Conservation (phyloP, 2,888 invertebrate genomes). For the Hesperia comma region DNA sequence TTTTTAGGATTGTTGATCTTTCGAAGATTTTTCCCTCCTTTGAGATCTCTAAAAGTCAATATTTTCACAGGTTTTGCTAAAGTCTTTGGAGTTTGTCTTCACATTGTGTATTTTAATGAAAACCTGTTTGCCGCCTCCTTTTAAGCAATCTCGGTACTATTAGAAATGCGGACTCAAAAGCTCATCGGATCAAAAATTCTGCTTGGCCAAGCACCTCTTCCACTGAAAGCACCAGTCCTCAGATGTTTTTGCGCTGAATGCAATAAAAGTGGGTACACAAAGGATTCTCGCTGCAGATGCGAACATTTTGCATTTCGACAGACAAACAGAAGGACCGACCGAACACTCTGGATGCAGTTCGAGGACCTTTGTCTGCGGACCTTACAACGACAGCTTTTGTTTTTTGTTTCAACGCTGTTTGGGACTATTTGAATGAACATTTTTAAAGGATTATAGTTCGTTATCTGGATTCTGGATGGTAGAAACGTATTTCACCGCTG, state of each 20-base stretch:
- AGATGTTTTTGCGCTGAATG: conserved; percentile 7
- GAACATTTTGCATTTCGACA: conserved; percentile 15
- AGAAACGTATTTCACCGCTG: background rate
- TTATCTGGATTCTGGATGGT: background rate
- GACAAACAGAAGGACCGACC: background rate
- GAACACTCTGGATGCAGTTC: conserved; percentile 7
- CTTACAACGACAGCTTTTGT: background rate
- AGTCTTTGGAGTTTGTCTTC: no score
- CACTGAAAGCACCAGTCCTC: background rate
- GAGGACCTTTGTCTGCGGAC: conserved; percentile 17
- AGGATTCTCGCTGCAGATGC: background rate
- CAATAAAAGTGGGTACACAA: conserved; percentile 11
- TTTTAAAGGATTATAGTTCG: background rate
- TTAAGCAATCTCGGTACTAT: no score
- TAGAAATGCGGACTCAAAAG: no score
- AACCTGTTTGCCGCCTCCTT: no score
- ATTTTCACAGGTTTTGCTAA: no score
- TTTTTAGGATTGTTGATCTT: no score
- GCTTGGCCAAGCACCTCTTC: background rate
- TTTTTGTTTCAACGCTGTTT: background rate
- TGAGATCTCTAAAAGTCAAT: no score
- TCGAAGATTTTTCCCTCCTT: no score
- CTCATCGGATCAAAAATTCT: background rate
- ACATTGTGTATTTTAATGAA: no score
- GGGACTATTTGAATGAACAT: background rate